phyloP scores from a whole-genome alignment of 2,113 vertebrate genomes.

The rabbit (Oryctolagus cuniculus) region mOryCun1.1 NC_091440.1:130859501-130860000 shows the following conservation, averaged over 20 bases:
- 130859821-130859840: background rate
- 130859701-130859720: background rate
- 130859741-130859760: background rate
- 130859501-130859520: background rate
- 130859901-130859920: background rate
- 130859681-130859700: background rate
- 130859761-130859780: constrained; percentile 1
- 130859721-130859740: background rate
- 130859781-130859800: background rate
- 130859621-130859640: background rate
- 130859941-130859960: background rate
- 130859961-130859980: background rate
- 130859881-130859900: background rate
- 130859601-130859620: background rate
- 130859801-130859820: background rate
- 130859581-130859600: background rate
- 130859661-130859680: background rate
- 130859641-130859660: background rate
- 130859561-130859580: background rate
- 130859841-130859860: background rate
- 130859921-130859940: background rate
- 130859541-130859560: background rate
- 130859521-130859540: background rate
- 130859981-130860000: background rate
- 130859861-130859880: background rate